Conservation (phyloP, 2,888 invertebrate species). For the Microctonus brassicae region DNA sequence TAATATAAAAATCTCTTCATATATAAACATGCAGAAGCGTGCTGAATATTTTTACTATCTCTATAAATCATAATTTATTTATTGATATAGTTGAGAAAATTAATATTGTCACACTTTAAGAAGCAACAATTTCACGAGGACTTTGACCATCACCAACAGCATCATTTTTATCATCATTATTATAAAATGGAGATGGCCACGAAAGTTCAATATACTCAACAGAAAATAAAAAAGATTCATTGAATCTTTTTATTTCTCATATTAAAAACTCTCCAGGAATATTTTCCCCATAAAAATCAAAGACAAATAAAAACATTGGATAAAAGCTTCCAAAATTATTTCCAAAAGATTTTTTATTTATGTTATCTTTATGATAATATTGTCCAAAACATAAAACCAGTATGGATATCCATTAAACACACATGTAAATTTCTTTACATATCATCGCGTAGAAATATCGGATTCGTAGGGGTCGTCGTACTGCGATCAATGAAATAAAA, state of each 20-base stretch:
- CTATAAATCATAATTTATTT: conserved; percentile 26
- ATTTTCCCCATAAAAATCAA: no score
- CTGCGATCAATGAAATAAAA: conserved; percentile 37
- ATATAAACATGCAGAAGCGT: not conserved
- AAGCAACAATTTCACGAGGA: conserved; percentile 23
- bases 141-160: conserved; percentile 28
- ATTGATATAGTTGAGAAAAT: conserved; percentile 21
- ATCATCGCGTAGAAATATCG: not conserved
- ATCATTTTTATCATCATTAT: not conserved
- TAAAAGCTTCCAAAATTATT: no score
- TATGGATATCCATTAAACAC: not conserved
- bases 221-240: no score
- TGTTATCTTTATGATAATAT: not conserved
- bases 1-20: not conserved
- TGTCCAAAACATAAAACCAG: not conserved
- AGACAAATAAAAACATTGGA: no score
- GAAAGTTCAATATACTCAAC: conserved; percentile 40
- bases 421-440: not conserved
- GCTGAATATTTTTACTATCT: not conserved
- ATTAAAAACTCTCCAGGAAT: not conserved
- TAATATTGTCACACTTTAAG: conserved; percentile 23
- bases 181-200: conserved; percentile 14
- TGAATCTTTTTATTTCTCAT: conserved; percentile 25
- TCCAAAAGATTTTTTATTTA: no score
- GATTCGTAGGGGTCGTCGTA: conserved; percentile 44